Conservation (phyloP, 2,113 vertebrate genomes). For the Labeo rohita region DNA sequence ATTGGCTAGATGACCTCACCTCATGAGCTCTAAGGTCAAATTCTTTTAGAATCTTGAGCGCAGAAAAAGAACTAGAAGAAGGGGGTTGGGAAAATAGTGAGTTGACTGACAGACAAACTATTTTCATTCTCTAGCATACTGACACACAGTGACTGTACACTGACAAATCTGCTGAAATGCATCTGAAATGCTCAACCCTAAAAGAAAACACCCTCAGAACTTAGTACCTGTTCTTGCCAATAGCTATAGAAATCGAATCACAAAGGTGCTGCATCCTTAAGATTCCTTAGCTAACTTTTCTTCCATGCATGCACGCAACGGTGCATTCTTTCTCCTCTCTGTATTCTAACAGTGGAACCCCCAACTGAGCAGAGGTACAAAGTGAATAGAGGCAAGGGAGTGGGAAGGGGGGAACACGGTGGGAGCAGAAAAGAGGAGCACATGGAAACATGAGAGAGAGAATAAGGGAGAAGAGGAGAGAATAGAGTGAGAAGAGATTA, state of each 20-base stretch:
- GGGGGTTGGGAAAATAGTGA: constrained; percentile 71
- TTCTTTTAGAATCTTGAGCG: constrained; percentile 82
- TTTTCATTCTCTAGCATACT: constrained; percentile 73
- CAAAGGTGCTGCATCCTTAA: constrained; percentile 13
- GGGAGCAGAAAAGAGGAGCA: constrained; percentile 67
- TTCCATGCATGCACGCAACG: constrained; percentile 13
- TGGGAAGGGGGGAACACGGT: constrained; percentile 62
- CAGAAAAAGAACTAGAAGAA: constrained; percentile 73
- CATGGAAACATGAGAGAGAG: constrained; percentile 67
- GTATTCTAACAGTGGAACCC: constrained; percentile 63
- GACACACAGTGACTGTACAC: constrained; percentile 75
- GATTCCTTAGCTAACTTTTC: constrained; percentile 15
- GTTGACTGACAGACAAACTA: constrained; percentile 76
- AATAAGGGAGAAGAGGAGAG: constrained; percentile 65
- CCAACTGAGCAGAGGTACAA: constrained; percentile 72
- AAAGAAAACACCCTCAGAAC: not conserved
- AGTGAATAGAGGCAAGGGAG: constrained; percentile 71
- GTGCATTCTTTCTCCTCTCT: constrained; percentile 60
- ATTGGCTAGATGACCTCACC: constrained; percentile 82
- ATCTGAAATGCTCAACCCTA: not conserved
- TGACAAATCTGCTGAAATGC: not conserved
- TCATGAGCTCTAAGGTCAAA: constrained; percentile 77
- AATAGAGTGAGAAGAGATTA: constrained; percentile 77
- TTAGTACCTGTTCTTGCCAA: not conserved
- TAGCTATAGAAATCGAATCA: not conserved